A percentile compares a stretch with the other conserved stretches of the same genome.
These are phyloP conservation scores for Dysidea cf. avara DNA, from an alignment of 37 sponge, comb jelly and placozoan genomes.

Conservation along the genomic window DNA sequence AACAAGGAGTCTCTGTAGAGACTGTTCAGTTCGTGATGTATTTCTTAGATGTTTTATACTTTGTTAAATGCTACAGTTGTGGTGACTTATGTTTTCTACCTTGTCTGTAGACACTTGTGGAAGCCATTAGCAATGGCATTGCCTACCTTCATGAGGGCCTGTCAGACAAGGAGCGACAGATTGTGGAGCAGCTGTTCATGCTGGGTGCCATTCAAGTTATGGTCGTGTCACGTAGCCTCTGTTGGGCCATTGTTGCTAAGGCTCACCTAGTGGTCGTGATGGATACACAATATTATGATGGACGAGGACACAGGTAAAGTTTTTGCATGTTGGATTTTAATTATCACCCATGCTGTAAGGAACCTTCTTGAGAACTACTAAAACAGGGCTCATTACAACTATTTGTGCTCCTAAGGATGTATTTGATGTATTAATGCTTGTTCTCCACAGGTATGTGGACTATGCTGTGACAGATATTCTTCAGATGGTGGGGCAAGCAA, in stretches of 20 bases:
- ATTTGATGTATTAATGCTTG: no score
- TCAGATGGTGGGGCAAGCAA: conserved; percentile 94
- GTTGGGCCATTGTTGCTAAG: conserved; percentile 78
- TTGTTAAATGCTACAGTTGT: no score
- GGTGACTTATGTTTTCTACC: background rate
- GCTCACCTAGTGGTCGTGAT: conserved; percentile 94
- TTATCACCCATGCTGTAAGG: no score
- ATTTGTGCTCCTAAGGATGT: no score
- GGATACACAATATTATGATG: conserved; percentile 99
- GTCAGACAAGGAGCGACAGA: conserved; percentile 75
- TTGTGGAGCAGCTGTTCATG: conserved; percentile 89
- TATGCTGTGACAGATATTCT: conserved; percentile 93
- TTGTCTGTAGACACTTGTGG: conserved; percentile 79
- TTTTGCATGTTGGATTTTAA: no score
- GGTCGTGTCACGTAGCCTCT: conserved; percentile 82
- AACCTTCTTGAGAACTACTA: no score
- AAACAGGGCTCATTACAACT: no score
- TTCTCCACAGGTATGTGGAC: conserved; percentile 91
- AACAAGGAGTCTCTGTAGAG: no score
- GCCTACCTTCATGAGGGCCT: conserved; percentile 98
- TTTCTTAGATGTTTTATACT: no score
- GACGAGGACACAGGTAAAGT: conserved; percentile 80
- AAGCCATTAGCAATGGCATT: conserved; percentile 89
- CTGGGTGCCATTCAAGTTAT: conserved; percentile 89
- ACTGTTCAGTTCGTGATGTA: no score